phyloP scores from a whole-genome alignment of 1,140 invertebrate genomes.

The Bombyx mori region ASM3026992v2 NC_085118.1:11493501-11494000 shows the following conservation, averaged over 20 bases:
- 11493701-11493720: no score
- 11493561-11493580: slow-evolving; percentile 77
- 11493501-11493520: slow-evolving; percentile 75
- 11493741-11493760: no score
- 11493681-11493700: neutral
- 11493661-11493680: neutral
- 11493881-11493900: no score
- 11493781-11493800: no score
- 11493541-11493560: slow-evolving; percentile 72
- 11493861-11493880: no score
- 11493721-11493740: no score
- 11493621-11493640: neutral
- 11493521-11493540: slow-evolving; percentile 78
- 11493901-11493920: slow-evolving; percentile 7
- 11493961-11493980: slow-evolving; percentile 4
- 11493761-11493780: no score
- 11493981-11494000: neutral
- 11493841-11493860: no score
- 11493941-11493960: slow-evolving; percentile 7
- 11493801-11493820: no score
- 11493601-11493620: neutral
- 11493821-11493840: no score
- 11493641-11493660: neutral
- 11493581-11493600: slow-evolving; percentile 35
- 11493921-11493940: slow-evolving; percentile 7